Evolutionary conservation across 2,113 vertebrate genomes (phyloP).

Genomic region (Numenius arquata): DNA sequence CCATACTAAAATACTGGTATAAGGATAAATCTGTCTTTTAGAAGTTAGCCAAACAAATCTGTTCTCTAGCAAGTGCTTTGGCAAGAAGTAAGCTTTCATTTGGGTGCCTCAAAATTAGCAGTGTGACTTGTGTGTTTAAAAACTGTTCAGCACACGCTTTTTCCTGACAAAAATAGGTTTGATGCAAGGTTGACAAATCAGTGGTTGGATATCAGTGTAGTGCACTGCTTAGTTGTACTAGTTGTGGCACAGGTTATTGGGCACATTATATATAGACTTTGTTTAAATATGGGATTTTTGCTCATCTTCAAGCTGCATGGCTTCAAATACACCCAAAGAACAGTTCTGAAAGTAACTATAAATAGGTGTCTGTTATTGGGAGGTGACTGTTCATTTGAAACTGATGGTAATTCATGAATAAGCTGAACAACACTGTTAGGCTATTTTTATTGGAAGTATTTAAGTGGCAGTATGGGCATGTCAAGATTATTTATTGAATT

Average conservation of each 20-base stretch:
- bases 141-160: neutral
- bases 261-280: neutral
- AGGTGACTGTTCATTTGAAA: neutral
- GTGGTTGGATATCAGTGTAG: neutral
- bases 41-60: conserved; percentile 60
- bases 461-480: neutral
- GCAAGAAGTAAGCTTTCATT: conserved; percentile 49
- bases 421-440: neutral
- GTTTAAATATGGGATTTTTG: neutral
- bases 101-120: conserved; percentile 33
- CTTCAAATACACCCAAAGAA: neutral
- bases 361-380: neutral
- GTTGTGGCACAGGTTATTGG: neutral
- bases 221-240: neutral
- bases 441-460: neutral
- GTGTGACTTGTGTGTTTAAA: neutral
- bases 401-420: neutral
- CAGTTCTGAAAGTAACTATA: neutral
- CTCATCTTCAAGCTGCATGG: neutral
- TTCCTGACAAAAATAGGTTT: neutral
- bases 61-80: conserved; percentile 38
- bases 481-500: neutral
- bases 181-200: neutral
- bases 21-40: conserved; percentile 37
- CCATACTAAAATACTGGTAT: neutral